Evolutionary conservation across 2,113 vertebrate species (phyloP).

Genomic region (Laterallus jamaicensis): DNA sequence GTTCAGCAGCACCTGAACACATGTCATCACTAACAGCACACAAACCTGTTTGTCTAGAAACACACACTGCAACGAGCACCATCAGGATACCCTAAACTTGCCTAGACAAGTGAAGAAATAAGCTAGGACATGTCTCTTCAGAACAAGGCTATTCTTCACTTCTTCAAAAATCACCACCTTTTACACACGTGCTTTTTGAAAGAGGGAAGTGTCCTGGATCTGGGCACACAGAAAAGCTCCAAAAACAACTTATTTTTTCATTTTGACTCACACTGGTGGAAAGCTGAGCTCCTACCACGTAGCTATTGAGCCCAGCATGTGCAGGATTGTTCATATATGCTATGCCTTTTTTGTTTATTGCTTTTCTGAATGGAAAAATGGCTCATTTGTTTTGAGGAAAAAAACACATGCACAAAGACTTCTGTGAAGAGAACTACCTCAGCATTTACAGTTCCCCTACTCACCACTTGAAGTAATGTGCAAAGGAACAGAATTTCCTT

Average conservation of each 20-base stretch:
- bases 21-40: background rate
- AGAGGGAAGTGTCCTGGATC: background rate
- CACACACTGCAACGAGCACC: rapidly evolving
- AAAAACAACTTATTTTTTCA: background rate
- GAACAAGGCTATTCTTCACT: background rate
- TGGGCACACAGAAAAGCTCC: background rate
- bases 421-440: background rate
- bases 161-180: background rate
- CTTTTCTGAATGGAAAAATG: background rate
- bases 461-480: background rate
- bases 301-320: rapidly evolving
- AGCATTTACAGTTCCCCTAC: background rate
- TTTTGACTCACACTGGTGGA: background rate
- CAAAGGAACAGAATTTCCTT: background rate
- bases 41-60: constrained; percentile 56
- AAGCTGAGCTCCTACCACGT: background rate
- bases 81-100: constrained; percentile 7
- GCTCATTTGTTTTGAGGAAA: background rate
- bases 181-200: background rate
- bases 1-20: background rate
- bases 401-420: background rate
- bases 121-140: background rate
- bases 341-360: background rate
- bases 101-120: constrained; percentile 5
- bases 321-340: background rate